Base-by-base conservation (phyloP, 53 echinoderm and acorn worm species). In the Mesocentrotus franciscanus region DNA sequence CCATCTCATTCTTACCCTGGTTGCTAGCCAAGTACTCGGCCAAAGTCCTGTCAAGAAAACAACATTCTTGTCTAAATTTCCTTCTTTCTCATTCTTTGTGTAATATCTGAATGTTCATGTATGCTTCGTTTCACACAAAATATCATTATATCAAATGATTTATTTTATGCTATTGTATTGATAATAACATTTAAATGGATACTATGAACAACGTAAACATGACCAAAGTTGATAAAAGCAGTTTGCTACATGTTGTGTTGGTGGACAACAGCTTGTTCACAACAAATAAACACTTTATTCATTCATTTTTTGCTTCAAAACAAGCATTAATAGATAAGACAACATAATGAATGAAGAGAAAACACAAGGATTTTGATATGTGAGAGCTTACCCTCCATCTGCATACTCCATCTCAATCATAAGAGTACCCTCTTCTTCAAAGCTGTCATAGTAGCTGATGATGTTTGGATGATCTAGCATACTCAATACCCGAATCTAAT, bases 361-460 rank as follows among this genome's bases (percentile, higher is more conserved):
- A 71, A 71, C 18, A 68, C 22, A 68, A 68, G 68, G 22, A 12
- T 49, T 49, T 49, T 76, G 76, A 9, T 9, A 76, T 76, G 30
- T 76, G 30, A 32, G 30, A 30, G 20, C 98, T 96, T 87, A 98
- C 98, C 99, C 99, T 96, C 99, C 99, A 96, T 99, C 99, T 30
- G 99, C 99, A 95, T 99, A 99, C 81, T 98, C 99, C 99, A 99
- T 99, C 81, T 99, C 99, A 79, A 99, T 99, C 99, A 99, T 99
- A 35, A 99, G 96, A 29, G 98, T 99, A 60, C 99, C 99, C 90
- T 99, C 99, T 83, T 99, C 99, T 90, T 99, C 99, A 97, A 99
- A 99, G 90, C 98, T 98, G 90, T 99, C 99, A 90, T 99, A 98
- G 96, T 99, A 99, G 70, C 99, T 99, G 95, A 98, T 98, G 97